Conservation (phyloP, 2,113 vertebrate genomes). For the Notarius quadriscutis region DNA sequence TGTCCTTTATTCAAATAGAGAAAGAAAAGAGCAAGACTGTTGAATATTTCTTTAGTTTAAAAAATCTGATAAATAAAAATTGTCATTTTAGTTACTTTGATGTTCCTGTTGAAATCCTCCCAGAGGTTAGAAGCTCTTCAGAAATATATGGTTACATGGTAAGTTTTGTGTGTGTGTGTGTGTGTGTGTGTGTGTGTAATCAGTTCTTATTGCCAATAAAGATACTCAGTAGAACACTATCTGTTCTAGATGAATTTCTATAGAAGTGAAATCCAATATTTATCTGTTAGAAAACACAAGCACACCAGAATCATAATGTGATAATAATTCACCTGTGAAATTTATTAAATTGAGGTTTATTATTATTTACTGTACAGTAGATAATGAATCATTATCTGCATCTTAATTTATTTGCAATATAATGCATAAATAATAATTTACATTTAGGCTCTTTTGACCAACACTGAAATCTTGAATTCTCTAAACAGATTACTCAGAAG, state of each 20-base stretch:
- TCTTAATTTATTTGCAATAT: not conserved
- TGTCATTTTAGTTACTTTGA: constrained; percentile 84
- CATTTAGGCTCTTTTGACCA: not conserved
- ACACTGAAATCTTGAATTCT: not conserved
- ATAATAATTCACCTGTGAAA: not conserved
- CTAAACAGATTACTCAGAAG: not conserved
- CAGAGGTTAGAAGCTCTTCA: constrained; percentile 88
- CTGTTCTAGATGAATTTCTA: not conserved
- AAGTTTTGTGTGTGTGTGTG: constrained; percentile 46
- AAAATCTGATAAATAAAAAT: not conserved
- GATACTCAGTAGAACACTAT: not conserved
- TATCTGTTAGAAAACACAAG: not conserved
- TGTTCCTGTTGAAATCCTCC: constrained; percentile 90
- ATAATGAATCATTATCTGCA: not conserved
- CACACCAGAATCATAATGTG: not conserved
- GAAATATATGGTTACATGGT: constrained; percentile 95
- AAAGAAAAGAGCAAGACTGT: not conserved
- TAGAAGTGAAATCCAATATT: not conserved
- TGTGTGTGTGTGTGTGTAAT: not conserved
- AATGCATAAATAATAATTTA: not conserved
- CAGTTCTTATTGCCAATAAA: not conserved
- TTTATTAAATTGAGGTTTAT: not conserved
- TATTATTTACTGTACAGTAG: not conserved
- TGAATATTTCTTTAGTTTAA: not conserved
- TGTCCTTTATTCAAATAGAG: too few relatives aligned